Evolutionary conservation across 2,888 invertebrate genomes (phyloP).

Genomic region (Ennomos erosarius): DNA sequence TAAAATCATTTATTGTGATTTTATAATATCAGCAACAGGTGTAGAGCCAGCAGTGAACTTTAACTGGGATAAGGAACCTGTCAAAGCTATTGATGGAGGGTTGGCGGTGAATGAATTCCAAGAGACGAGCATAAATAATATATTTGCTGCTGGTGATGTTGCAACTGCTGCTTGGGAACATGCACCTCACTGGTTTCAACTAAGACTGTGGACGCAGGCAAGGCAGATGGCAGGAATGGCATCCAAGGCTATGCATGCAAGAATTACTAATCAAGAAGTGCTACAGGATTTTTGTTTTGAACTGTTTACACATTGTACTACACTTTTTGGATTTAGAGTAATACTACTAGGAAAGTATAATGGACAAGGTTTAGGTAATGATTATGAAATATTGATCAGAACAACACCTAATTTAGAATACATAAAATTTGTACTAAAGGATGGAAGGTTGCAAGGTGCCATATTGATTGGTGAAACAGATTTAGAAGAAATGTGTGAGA

Average conservation of each 20-base stretch:
- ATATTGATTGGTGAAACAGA: constrained; percentile 98
- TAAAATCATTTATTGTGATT: constrained; percentile 91
- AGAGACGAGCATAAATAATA: constrained; percentile 90
- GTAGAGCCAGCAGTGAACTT: constrained; percentile 90
- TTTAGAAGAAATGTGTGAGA: constrained; percentile 99
- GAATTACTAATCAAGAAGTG: constrained; percentile 85
- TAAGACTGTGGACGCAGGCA: constrained; percentile 99
- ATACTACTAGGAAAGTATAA: constrained; percentile 96
- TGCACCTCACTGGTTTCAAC: constrained; percentile 95
- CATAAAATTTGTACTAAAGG: constrained; percentile 94
- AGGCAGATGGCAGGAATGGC: constrained; percentile 98
- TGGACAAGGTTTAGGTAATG: constrained; percentile 92
- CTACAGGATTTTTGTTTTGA: constrained; percentile 98
- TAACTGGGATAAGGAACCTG: constrained; percentile 79
- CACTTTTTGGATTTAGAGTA: constrained; percentile 97
- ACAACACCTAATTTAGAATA: constrained; percentile 93
- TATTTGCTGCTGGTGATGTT: constrained; percentile 98
- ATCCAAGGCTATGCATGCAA: constrained; percentile 93
- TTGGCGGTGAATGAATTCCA: constrained; percentile 94
- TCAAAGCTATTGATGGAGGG: constrained; percentile 90
- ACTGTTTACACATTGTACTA: constrained; percentile 98
- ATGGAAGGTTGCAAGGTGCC: constrained; percentile 95
- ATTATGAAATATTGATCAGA: constrained; percentile 94
- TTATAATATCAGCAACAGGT: constrained; percentile 98
- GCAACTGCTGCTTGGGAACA: constrained; percentile 92